Evolutionary conservation across 2,888 invertebrate species (phyloP).

Genomic region (Ariolimax columbianus): DNA sequence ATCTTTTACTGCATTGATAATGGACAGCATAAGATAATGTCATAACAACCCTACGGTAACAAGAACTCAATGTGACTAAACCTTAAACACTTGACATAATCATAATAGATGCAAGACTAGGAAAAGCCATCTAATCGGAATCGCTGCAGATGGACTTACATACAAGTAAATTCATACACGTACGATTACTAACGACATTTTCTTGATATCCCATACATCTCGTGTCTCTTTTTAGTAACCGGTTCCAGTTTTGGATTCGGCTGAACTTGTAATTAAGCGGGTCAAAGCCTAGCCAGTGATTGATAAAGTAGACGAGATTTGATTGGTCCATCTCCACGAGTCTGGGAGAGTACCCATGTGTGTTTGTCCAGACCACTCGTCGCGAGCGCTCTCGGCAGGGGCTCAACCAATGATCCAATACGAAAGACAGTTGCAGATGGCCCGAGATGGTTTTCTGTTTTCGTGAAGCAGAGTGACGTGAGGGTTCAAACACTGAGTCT

Average conservation of each 20-base stretch:
- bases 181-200: too few relatives aligned
- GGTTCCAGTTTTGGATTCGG: not conserved
- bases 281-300: not conserved
- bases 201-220: not conserved
- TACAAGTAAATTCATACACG: too few relatives aligned
- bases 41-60: too few relatives aligned
- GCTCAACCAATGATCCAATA: conserved; percentile 28
- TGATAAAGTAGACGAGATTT: conserved; percentile 31
- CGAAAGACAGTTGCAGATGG: conserved; percentile 19
- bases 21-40: too few relatives aligned
- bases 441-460: conserved; percentile 7
- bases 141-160: too few relatives aligned
- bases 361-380: conserved; percentile 41
- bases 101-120: too few relatives aligned
- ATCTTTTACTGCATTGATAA: too few relatives aligned
- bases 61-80: too few relatives aligned
- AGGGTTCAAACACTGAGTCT: not conserved
- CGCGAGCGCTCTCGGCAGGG: conserved; percentile 18
- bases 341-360: conserved; percentile 40
- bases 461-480: not conserved
- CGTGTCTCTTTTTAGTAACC: not conserved
- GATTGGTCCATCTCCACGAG: conserved; percentile 11
- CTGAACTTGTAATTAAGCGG: not conserved
- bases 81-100: too few relatives aligned
- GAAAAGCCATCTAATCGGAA: too few relatives aligned